phyloP scores from a whole-genome alignment of 2,888 invertebrate species.

The Pristionchus fissidentatus region DNA sequence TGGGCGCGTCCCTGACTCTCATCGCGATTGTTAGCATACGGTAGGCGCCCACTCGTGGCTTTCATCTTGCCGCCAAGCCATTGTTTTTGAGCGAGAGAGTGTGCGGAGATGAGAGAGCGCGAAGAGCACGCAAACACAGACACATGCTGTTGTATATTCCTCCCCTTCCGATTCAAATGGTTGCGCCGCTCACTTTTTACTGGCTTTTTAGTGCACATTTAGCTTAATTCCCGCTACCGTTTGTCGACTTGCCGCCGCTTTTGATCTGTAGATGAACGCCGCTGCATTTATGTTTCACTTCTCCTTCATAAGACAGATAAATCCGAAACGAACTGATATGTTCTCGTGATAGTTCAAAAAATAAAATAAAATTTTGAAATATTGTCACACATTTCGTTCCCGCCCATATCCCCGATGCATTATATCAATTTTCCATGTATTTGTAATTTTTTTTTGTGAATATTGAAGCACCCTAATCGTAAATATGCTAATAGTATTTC shows the following conservation, averaged over 20 bases:
- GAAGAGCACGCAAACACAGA: background rate
- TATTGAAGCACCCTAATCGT: too few species aligned
- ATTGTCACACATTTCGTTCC: too few species aligned
- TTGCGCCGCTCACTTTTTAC: too few species aligned
- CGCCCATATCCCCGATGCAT: too few species aligned
- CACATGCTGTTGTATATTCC: background rate
- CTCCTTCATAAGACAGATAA: too few species aligned
- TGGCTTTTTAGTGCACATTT: background rate
- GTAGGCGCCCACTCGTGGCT: conserved; percentile 25
- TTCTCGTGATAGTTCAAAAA: too few species aligned
- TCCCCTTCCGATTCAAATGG: background rate
- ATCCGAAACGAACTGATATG: too few species aligned
- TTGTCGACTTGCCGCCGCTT: background rate
- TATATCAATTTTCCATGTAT: too few species aligned
- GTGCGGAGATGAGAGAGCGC: background rate
- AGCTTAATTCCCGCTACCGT: background rate
- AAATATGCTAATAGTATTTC: too few species aligned
- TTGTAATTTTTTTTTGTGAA: background rate
- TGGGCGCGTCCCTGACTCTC: background rate
- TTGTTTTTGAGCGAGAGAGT: conserved; percentile 40
- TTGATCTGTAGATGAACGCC: too few species aligned
- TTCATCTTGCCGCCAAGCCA: conserved; percentile 46
- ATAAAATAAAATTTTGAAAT: too few species aligned
- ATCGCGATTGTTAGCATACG: conserved; percentile 26
- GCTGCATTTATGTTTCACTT: too few species aligned